Percentiles rank a stretch among this genome's conserved stretches.
Evolutionary conservation across 2,113 vertebrate genomes (phyloP).

Genomic region (Fregetta grallaria): DNA sequence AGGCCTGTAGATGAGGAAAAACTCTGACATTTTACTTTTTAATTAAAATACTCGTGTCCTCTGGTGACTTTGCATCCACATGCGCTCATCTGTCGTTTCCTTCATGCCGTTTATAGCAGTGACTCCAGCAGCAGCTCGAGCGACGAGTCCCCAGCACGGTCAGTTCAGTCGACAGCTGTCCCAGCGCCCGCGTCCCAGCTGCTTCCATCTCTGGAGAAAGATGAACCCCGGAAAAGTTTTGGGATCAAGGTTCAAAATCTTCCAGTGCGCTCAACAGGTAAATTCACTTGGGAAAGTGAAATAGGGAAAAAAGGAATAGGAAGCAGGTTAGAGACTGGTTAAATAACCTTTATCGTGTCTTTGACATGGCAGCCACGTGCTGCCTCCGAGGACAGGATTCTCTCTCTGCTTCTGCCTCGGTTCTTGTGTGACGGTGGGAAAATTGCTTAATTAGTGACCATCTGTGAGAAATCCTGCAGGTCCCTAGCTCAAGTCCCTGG

Average conservation of each 20-base stretch:
- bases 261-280: constrained; percentile 98
- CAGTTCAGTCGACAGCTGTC: constrained; percentile 93
- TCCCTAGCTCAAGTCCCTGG: not conserved
- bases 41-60: accelerated
- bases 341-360: not conserved
- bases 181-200: constrained; percentile 90
- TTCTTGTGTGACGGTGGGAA: not conserved
- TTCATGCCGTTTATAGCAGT: constrained; percentile 69
- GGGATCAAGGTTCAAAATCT: constrained; percentile 99
- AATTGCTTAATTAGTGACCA: not conserved
- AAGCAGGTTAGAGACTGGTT: not conserved
- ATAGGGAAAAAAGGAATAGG: accelerated
- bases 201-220: constrained; percentile 91
- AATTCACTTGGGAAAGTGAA: not conserved
- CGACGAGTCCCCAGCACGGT: constrained; percentile 93
- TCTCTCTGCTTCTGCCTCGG: not conserved
- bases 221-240: constrained; percentile 98
- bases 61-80: accelerated
- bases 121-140: constrained; percentile 98
- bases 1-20: not conserved
- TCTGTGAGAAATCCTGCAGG: not conserved
- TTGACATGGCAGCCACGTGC: accelerated
- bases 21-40: not conserved
- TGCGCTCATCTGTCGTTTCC: not conserved
- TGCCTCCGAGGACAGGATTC: accelerated